Base-by-base conservation (phyloP, 2,797 vertebrate genomes). In the Ictinia mississippiensis region DNA sequence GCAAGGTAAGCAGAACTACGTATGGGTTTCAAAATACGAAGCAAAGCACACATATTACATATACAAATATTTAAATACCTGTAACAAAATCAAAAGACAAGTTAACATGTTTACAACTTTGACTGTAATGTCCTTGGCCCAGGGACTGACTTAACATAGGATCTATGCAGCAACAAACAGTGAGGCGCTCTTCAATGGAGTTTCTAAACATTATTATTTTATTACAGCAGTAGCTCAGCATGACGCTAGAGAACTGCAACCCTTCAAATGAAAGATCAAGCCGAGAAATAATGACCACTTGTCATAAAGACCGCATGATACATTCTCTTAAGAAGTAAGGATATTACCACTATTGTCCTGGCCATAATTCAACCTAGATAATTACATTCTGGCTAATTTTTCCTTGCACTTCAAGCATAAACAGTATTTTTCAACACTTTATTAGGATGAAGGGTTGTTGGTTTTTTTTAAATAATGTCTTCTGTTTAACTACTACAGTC, bases 201-300 rank as follows among this genome's bases (percentile, higher is more conserved):
- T 53, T 87, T 89, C 70, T 84, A 89, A 91, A 90, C 26, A 35
- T 71, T 84, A 78, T 71, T 80, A 80, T 91, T 96, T 93, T 86
- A 73, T 75, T 90, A 89, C 53, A 90, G 70, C 15, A 80, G 56
- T 35, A 93, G 77, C 83, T 91, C 95, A 90, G 90, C 87, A 87
- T 47, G 71, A 78, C 3, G 4, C 26, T 63, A 52, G 58, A 83
- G 50, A 86, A 90, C 70, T 89, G 58, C 50, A 94, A 55, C 22
- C 23, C 42, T 87, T 84, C 70, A 87, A 83, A 91, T 93, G n/a
- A 95, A 96, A 91, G 59, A 87, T 52, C 50, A 91, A 95, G 67
- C 20, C 42, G 66, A 63, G 73, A 91, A 95, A 89, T 93, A 93
- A 96, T 22, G 71, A 89, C 55, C 73, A 82, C 40, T 91, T 93